phyloP scores from a whole-genome alignment of 2,888 invertebrate species.

The Drosophila kambysellisi region DNA sequence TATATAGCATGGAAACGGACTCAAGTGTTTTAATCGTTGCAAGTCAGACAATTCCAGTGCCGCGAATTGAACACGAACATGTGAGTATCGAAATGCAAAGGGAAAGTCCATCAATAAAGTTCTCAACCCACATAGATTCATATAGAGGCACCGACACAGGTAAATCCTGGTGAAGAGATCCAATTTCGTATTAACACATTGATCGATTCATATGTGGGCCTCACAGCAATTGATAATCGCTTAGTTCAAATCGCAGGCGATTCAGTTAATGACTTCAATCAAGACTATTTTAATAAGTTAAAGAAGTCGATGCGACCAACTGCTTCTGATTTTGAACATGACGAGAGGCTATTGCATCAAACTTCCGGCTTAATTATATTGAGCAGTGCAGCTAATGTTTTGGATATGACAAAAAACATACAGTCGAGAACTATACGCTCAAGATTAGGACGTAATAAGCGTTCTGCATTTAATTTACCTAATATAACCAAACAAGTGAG shows the following conservation, averaged over 20 bases:
- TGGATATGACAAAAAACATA: not conserved
- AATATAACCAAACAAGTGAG: not conserved
- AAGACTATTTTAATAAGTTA: slow-evolving; percentile 5
- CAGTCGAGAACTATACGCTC: not conserved
- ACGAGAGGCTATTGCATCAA: not conserved
- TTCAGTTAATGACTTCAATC: slow-evolving; percentile 11
- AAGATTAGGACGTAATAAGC: not conserved
- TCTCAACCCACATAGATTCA: slow-evolving; percentile 5
- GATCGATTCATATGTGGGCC: slow-evolving; percentile 34
- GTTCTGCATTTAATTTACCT: not conserved
- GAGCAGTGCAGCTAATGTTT: slow-evolving; percentile 13
- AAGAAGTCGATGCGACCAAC: not conserved
- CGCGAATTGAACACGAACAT: slow-evolving; percentile 8
- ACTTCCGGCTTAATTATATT: slow-evolving; percentile 23
- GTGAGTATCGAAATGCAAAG: slow-evolving; percentile 13
- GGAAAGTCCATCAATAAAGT: not conserved
- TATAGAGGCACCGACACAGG: slow-evolving; percentile 5
- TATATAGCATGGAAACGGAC: slow-evolving; percentile 21
- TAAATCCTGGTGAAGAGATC: slow-evolving; percentile 24
- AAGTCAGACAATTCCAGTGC: slow-evolving; percentile 1
- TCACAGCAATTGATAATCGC: slow-evolving; percentile 20
- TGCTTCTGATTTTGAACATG: not conserved
- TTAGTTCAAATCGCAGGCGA: not conserved
- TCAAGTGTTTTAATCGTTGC: slow-evolving; percentile 7
- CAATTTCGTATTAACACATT: slow-evolving; percentile 7